Conservation (phyloP, 2,113 vertebrate species). For the Raja brachyura region DNA sequence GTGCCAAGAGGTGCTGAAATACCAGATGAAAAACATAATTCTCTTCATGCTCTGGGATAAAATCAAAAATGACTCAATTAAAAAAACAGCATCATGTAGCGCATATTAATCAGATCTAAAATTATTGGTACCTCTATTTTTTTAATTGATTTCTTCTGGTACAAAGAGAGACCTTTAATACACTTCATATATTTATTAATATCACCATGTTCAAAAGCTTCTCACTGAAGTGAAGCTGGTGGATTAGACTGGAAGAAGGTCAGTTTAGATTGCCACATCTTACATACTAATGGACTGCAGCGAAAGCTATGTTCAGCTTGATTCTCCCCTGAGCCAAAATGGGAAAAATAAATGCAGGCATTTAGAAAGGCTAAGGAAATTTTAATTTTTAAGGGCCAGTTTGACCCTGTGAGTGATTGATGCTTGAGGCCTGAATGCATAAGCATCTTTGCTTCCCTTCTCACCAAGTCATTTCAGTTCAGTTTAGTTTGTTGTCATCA, state of each 20-base stretch:
- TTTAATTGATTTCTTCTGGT: conserved; percentile 29
- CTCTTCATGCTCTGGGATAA: neutral
- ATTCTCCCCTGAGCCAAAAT: neutral
- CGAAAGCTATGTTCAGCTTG: neutral
- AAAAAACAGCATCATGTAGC: neutral
- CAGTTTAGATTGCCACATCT: neutral
- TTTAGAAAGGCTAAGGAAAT: neutral
- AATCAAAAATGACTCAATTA: conserved; percentile 14
- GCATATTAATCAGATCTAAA: conserved; percentile 28
- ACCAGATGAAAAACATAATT: conserved; percentile 18
- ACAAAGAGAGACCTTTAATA: conserved; percentile 28
- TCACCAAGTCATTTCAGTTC: neutral
- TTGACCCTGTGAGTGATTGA: neutral
- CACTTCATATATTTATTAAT: conserved; percentile 29
- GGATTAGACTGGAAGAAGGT: conserved; percentile 7
- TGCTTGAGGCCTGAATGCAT: neutral
- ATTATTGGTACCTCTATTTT: neutral
- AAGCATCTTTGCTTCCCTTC: neutral
- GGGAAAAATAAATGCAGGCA: neutral
- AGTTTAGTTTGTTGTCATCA: too few species aligned
- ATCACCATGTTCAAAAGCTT: conserved; percentile 12
- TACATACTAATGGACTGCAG: conserved; percentile 13
- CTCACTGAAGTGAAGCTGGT: conserved; percentile 10
- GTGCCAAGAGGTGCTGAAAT: neutral
- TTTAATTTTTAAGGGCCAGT: neutral